Base-by-base conservation (phyloP, 2,888 invertebrate genomes). In the Arge pagana region DNA sequence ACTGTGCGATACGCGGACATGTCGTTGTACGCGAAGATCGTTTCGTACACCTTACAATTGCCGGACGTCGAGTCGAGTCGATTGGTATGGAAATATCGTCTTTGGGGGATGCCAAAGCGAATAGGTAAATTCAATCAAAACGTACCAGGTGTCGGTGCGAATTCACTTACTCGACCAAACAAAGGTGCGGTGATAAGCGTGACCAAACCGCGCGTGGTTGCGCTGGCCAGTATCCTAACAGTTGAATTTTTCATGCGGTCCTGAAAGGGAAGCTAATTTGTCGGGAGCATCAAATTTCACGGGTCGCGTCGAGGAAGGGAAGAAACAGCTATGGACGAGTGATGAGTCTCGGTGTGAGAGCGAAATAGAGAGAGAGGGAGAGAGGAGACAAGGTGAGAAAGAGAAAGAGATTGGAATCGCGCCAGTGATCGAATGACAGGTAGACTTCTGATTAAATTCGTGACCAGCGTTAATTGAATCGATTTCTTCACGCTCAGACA, bases 241-340 rank as follows among this genome's bases (percentile, higher is more conserved):
- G 21, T 37, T 37, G 21, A 37, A 40, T 26, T 40, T 40, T 40
- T 40, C 10, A 40, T 26, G 15, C 26, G 40, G 11, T 23, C 16
- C 40, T 23, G 13, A 40, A 26, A 24, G 40, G 40, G 40, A 16
- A 16, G 40, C 40, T 40, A 40, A 40, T 40, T 26, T 40, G 26
- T 40, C 40, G 26, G 15, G 26, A 40, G 16, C 18, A 26, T 40
- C 26, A 26, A 26, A 10, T 40, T 40, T 16, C 26, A 40, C 24
- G 19, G 7, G 10, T 33, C n/a, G 7, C 33, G 33, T 33, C 6
- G 16, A 11, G 15, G 5, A 26, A n/a, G 21, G 11, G 11, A 40
- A 40, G n/a, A n/a, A n/a, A n/a, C n/a, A n/a, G n/a, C n/a, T n/a
- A n/a, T n/a, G n/a, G n/a, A n/a, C n/a, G n/a, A n/a, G n/a, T n/a